These are phyloP conservation scores for Lytechinus pictus DNA, from an alignment of 35 echinoderm and acorn worm genomes.

Conservation along the genomic window DNA sequence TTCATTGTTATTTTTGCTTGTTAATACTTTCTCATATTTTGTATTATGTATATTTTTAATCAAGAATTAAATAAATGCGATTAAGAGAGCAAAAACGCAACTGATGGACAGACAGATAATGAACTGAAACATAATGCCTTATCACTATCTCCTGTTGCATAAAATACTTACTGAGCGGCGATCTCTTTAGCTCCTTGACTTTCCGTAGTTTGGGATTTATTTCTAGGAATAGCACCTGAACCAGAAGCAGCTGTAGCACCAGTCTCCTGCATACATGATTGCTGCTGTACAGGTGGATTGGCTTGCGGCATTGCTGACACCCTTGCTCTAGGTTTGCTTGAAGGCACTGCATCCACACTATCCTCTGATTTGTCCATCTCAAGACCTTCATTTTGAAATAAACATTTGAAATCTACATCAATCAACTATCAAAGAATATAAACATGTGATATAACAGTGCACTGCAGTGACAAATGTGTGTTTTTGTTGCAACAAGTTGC, in stretches of 20 bases:
- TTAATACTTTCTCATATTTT: too few relatives aligned
- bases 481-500: too few relatives aligned
- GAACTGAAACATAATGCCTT: too few relatives aligned
- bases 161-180: neutral
- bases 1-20: too few relatives aligned
- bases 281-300: neutral
- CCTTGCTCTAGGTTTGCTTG: neutral
- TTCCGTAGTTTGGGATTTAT: neutral
- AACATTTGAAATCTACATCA: neutral
- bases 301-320: neutral
- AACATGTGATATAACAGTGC: too few relatives aligned
- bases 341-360: neutral
- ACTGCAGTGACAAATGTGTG: too few relatives aligned
- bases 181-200: neutral
- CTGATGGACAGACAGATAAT: too few relatives aligned
- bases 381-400: neutral
- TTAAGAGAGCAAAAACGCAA: too few relatives aligned
- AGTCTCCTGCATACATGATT: neutral
- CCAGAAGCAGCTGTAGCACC: neutral
- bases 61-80: too few relatives aligned
- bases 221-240: neutral
- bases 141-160: neutral
- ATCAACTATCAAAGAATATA: neutral
- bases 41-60: too few relatives aligned
- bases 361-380: neutral